Conservation (phyloP, 2,797 vertebrate genomes). For the Xenopus petersii region DNA sequence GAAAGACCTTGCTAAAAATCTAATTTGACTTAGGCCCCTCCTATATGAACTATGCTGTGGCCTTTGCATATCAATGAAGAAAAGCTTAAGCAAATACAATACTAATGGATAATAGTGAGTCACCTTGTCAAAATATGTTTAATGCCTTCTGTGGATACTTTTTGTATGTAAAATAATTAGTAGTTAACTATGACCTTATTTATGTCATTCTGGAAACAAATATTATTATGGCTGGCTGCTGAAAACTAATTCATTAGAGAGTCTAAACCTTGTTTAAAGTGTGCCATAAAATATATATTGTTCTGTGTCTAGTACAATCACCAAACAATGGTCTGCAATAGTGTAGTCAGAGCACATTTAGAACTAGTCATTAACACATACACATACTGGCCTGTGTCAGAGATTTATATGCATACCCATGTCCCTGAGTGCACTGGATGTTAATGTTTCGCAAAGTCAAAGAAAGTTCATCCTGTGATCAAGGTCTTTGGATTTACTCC, state of each 20-base stretch:
- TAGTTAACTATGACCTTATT: constrained; percentile 68
- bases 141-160: constrained; percentile 58
- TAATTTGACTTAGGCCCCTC: constrained; percentile 64
- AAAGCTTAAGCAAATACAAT: constrained; percentile 65
- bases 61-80: constrained; percentile 65
- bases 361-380: constrained; percentile 57
- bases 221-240: constrained; percentile 55
- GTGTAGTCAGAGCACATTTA: constrained; percentile 53
- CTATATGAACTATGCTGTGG: constrained; percentile 66
- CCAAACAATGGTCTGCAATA: constrained; percentile 54
- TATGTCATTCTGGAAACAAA: constrained; percentile 63
- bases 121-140: constrained; percentile 75
- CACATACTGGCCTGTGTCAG: constrained; percentile 39
- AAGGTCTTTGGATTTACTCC: constrained; percentile 59
- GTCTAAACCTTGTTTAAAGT: constrained; percentile 65
- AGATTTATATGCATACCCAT: constrained; percentile 57
- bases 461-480: constrained; percentile 69
- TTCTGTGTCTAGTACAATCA: constrained; percentile 54
- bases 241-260: constrained; percentile 60
- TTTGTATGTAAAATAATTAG: constrained; percentile 54
- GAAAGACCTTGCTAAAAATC: constrained; percentile 68
- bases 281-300: constrained; percentile 61
- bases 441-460: constrained; percentile 59
- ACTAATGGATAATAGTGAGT: constrained; percentile 71
- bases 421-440: constrained; percentile 54